Conservation (phyloP, 64 coral and sea anemone genomes). For the Porites australiensis region DNA sequence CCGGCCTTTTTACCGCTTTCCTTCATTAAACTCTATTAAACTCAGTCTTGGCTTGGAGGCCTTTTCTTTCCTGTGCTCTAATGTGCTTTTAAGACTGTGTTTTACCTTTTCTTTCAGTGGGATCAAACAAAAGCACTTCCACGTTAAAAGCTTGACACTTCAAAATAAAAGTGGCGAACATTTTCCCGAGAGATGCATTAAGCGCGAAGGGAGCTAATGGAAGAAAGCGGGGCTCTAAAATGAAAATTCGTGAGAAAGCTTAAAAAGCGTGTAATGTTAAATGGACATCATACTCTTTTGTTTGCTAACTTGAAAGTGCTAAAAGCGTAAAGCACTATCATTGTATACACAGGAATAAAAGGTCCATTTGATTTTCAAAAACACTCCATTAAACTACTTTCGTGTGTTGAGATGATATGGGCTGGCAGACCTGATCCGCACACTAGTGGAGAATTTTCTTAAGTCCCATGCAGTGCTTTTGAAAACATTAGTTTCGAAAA, state of each 20-base stretch:
- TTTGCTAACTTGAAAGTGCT: constrained; percentile 55
- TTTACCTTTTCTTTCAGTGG: constrained; percentile 3
- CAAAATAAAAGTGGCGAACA: constrained; percentile 19
- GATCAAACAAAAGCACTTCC: constrained; percentile 23
- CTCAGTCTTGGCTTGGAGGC: background rate
- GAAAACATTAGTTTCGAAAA: background rate
- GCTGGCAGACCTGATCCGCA: background rate
- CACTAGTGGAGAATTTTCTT: background rate
- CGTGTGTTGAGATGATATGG: background rate
- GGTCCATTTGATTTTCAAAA: constrained; percentile 59
- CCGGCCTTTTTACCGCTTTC: background rate
- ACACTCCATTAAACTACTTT: constrained; percentile 48
- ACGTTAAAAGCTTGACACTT: constrained; percentile 38
- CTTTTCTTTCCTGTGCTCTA: background rate
- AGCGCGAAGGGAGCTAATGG: constrained; percentile 26
- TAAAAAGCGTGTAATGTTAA: constrained; percentile 46
- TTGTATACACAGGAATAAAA: constrained; percentile 63
- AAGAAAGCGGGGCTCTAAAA: background rate
- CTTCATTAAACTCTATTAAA: background rate
- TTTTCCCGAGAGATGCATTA: constrained; percentile 38
- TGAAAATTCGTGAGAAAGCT: constrained; percentile 7
- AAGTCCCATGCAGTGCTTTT: background rate
- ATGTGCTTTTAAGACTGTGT: background rate
- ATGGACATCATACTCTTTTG: constrained; percentile 40
- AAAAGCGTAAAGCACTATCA: constrained; percentile 44